phyloP scores from a whole-genome alignment of 2,888 invertebrate species.

The Muscina levida region DNA sequence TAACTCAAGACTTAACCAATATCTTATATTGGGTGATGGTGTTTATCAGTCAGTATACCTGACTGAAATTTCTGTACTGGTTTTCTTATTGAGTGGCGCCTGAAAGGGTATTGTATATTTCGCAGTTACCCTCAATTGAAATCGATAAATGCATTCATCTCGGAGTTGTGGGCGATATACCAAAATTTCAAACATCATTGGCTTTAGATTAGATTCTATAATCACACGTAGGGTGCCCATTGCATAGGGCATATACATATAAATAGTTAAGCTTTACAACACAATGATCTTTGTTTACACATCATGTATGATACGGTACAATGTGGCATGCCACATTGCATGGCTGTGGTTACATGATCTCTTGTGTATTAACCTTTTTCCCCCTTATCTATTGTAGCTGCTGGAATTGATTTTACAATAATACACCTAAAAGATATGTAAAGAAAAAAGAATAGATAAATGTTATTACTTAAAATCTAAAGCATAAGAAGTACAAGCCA shows the following conservation, averaged over 20 bases:
- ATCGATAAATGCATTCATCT: no score
- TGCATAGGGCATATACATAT: neutral
- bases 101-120: no score
- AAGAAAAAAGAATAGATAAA: conserved; percentile 34
- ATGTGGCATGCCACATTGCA: conserved; percentile 6
- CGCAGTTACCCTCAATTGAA: no score
- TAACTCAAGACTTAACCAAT: no score
- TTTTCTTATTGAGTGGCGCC: no score
- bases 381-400: neutral
- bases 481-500: conserved; percentile 12
- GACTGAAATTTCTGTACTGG: no score
- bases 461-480: conserved; percentile 18
- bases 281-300: conserved; percentile 16
- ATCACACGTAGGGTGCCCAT: neutral
- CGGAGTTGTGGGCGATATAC: no score
- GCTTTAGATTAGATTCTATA: no score
- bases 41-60: no score
- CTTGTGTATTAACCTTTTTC: conserved; percentile 8
- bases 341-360: conserved; percentile 12
- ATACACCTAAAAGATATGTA: neutral
- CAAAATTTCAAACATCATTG: no score
- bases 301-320: conserved; percentile 6
- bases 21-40: no score
- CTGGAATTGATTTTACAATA: conserved; percentile 34
- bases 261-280: neutral